A percentile compares a stretch with the other conserved stretches of the same genome.
These are phyloP conservation scores for Myotis findleyi DNA, from an alignment of 2,797 vertebrate genomes.

Conservation along the genomic window DNA sequence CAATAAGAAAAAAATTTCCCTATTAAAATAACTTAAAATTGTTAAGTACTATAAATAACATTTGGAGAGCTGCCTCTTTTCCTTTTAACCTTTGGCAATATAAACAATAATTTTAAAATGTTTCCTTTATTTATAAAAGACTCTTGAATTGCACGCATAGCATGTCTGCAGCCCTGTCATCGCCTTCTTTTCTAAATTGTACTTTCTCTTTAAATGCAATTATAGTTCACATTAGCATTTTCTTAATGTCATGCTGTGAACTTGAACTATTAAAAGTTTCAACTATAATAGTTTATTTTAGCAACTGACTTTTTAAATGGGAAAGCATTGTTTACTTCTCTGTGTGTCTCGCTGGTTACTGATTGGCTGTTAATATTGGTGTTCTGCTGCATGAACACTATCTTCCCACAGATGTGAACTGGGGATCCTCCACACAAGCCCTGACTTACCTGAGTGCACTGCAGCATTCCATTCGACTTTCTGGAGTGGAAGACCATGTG, in stretches of 20 bases:
- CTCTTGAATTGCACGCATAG: neutral
- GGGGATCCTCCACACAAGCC: conserved; percentile 99
- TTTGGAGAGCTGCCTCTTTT: neutral
- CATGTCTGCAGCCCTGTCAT: neutral
- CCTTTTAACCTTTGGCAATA: neutral
- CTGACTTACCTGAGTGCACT: conserved; percentile 97
- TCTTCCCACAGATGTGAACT: conserved; percentile 95
- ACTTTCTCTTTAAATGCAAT: neutral
- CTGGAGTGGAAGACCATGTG: conserved; percentile 97
- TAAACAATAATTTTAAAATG: conserved; percentile 36
- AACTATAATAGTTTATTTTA: conserved; percentile 26
- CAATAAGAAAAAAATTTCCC: neutral
- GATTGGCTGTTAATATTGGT: neutral
- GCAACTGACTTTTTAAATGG: neutral
- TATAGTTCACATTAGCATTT: neutral
- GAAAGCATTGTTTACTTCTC: neutral
- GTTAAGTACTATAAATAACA: neutral
- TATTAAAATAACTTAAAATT: neutral
- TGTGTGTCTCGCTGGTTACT: neutral
- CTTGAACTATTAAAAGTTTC: neutral
- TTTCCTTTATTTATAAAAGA: conserved; percentile 12
- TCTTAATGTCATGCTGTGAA: neutral
- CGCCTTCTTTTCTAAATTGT: neutral
- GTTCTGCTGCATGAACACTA: neutral
- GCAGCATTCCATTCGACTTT: conserved; percentile 96